phyloP scores from a whole-genome alignment of 2,113 vertebrate species.

The Microtus richardsoni region DNA sequence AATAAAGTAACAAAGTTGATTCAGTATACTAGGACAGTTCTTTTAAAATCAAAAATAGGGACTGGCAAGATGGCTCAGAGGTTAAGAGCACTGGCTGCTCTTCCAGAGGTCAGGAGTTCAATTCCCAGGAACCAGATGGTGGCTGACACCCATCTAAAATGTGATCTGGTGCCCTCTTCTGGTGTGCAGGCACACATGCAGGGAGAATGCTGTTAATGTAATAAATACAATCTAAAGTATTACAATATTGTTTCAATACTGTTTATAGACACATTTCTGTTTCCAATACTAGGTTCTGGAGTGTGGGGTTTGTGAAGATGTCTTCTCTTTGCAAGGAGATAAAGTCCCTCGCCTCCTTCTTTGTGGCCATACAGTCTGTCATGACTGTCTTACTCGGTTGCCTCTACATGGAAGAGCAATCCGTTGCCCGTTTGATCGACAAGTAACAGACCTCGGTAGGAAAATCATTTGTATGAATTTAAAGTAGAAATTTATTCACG shows the following conservation, averaged over 20 bases:
- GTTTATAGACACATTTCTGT: not conserved
- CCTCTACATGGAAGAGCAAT: constrained; percentile 96
- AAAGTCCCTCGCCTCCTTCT: constrained; percentile 97
- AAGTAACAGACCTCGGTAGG: constrained; percentile 96
- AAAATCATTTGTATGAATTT: constrained; percentile 2
- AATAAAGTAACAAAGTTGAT: constrained; percentile 43
- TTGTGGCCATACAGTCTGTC: constrained; percentile 98
- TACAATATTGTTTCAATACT: constrained; percentile 4
- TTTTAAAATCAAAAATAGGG: not conserved
- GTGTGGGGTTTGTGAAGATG: constrained; percentile 98
- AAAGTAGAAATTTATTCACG: constrained; percentile 1
- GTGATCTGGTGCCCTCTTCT: no score
- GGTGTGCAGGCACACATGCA: no score
- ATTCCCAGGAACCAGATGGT: no score
- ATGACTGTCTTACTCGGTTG: constrained; percentile 96
- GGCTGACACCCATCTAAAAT: no score
- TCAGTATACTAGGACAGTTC: constrained; percentile 11
- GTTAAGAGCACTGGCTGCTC: no score
- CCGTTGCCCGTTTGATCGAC: constrained; percentile 97
- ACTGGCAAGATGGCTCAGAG: no score
- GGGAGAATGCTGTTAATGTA: no score
- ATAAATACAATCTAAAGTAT: not conserved
- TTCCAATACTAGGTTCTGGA: constrained; percentile 92
- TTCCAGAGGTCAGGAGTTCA: no score
- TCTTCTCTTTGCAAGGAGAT: constrained; percentile 98